These are phyloP conservation scores for Ptychoptera albimana DNA, from an alignment of 2,888 invertebrate genomes.

Conservation along the genomic window DNA sequence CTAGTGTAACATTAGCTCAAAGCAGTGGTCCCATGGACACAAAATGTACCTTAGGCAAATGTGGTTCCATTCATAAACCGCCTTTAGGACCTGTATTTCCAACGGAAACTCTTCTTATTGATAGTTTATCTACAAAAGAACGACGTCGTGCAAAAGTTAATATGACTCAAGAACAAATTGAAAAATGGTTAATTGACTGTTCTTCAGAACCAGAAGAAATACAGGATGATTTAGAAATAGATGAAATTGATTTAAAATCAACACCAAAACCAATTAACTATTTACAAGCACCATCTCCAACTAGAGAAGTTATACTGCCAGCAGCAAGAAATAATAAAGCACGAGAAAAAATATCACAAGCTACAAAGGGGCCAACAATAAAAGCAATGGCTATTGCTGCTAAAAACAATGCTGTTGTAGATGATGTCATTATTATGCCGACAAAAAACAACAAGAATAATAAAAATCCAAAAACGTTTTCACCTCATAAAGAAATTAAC, in stretches of 20 bases:
- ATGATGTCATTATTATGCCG: too few species aligned
- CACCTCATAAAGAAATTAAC: background rate
- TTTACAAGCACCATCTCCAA: slow-evolving; percentile 23
- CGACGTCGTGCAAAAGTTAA: slow-evolving; percentile 42
- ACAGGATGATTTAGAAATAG: slow-evolving; percentile 28
- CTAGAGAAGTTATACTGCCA: background rate
- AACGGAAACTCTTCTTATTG: slow-evolving; percentile 28
- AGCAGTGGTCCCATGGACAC: slow-evolving; percentile 31
- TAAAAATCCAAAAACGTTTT: background rate
- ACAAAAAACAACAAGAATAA: too few species aligned
- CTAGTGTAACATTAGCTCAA: slow-evolving; percentile 30
- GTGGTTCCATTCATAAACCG: slow-evolving; percentile 31
- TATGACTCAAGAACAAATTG: slow-evolving; percentile 52
- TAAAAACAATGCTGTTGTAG: slow-evolving; percentile 10
- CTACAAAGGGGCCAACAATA: slow-evolving; percentile 26
- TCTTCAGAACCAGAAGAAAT: slow-evolving; percentile 31
- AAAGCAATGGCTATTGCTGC: slow-evolving; percentile 22
- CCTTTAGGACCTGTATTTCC: slow-evolving; percentile 30
- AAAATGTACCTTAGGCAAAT: slow-evolving; percentile 31
- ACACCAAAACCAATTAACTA: slow-evolving; percentile 24
- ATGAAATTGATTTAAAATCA: slow-evolving; percentile 22
- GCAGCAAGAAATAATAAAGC: background rate
- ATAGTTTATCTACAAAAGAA: slow-evolving; percentile 28
- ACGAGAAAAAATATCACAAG: slow-evolving; percentile 27
- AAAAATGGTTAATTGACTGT: slow-evolving; percentile 45